Evolutionary conservation across 2,888 invertebrate genomes (phyloP), one percentile per base, ranked within the genome.

Genomic region (Pheosia gnoma): DNA sequence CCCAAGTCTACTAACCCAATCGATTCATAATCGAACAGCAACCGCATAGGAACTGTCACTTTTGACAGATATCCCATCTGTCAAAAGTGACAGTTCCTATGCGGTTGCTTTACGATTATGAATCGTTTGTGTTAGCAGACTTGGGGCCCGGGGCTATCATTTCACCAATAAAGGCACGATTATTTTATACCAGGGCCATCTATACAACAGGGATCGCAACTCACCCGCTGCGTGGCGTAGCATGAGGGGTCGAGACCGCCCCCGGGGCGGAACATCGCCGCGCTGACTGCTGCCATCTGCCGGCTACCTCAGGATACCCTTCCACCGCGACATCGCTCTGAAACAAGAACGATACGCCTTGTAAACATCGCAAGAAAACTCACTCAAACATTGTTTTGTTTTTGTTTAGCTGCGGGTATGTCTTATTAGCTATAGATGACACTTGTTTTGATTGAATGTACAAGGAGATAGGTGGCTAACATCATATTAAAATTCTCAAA

Each of bases 201-300:
- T 93, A 74, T 79, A 37, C 57, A 13, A 5, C 43, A 36, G 54
- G 7, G 0, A 3, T 5, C 0, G 4, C 74, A 78, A 87, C 94
- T 89, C 87, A 95, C 95, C 94, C 94, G 94, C 90, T 95, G 94
- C 84, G 94, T 91, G 87, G 94, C 94, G 87, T 95, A 94, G 90
- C 95, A 95, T 82, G 94, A 94, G 91, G 94, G 94, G 91, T 95
- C 95, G 84, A 94, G 91, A 83, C 94, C 94, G 89, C 95, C 94
- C 91, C 95, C 94, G 80, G 95, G 95, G 88, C 95, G 95, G 91
- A 94, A 95, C 95, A 95, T 95, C 90, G 95, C 95, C 95, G 95
- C 94, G 91, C 95, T 95, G 87, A 95, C 95, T 94, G 95, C 94
- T 94, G 95, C 95, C 95, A 95, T 95, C 94, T 94, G 94, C 91